A percentile compares a stretch with the other conserved stretches of the same genome.
Evolutionary conservation across 2,113 vertebrate genomes (phyloP).

Genomic region (Rhagologus leucostigma): DNA sequence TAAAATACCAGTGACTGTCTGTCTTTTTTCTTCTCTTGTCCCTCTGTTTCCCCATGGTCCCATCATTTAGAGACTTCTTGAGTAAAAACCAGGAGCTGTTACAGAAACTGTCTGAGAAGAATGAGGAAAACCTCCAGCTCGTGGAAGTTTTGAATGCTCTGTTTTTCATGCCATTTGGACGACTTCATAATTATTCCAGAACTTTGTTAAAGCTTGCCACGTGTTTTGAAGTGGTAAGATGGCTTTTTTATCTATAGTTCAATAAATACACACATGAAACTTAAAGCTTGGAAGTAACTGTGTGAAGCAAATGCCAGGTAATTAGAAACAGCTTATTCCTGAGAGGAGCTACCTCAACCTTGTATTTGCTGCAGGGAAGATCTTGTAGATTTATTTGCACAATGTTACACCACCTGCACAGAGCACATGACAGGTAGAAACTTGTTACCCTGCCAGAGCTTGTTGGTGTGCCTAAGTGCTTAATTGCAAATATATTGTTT

Average conservation of each 20-base stretch:
- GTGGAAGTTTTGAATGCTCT: constrained; percentile 83
- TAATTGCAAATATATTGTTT: neutral
- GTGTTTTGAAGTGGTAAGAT: constrained; percentile 92
- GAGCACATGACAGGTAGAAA: neutral
- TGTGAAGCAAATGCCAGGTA: neutral
- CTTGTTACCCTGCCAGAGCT: neutral
- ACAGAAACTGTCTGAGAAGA: constrained; percentile 82
- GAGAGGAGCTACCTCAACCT: neutral
- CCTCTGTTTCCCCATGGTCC: neutral
- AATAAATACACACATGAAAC: neutral
- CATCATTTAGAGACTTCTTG: constrained; percentile 81
- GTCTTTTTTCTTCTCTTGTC: neutral
- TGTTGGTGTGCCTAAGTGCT: neutral
- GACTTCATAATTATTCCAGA: constrained; percentile 86
- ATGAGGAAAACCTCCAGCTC: constrained; percentile 78
- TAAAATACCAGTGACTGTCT: neutral
- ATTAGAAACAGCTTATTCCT: neutral
- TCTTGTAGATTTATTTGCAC: neutral
- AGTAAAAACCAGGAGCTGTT: constrained; percentile 87
- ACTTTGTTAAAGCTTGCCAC: constrained; percentile 91
- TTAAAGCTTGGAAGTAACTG: neutral
- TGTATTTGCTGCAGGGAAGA: neutral
- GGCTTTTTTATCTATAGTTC: neutral
- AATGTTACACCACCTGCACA: neutral
- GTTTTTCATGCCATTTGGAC: constrained; percentile 86